phyloP scores from a whole-genome alignment of 1,140 invertebrate genomes.

The Nixonia krombeini region DNA sequence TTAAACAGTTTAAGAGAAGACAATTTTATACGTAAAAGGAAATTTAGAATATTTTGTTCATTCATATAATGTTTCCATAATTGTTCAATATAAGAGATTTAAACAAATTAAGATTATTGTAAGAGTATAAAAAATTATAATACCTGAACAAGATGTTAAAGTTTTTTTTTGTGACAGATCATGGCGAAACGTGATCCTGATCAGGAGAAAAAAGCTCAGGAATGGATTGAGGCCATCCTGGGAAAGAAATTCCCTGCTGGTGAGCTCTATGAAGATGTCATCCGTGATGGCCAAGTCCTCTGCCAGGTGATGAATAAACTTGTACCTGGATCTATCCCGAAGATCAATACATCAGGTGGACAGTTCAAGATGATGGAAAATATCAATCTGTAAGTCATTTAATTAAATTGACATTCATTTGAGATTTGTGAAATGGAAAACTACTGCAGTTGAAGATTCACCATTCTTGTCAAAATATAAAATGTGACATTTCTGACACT shows the following conservation, averaged over 20 bases:
- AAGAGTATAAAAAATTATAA: too few relatives aligned
- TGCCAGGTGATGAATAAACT: constrained; percentile 91
- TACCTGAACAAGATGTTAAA: too few relatives aligned
- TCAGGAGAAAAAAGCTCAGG: constrained; percentile 85
- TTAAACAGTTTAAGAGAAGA: neutral
- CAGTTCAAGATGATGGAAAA: constrained; percentile 98
- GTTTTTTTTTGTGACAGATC: constrained; percentile 76
- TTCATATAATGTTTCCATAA: too few relatives aligned
- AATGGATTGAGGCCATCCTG: constrained; percentile 89
- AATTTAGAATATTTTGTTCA: too few relatives aligned
- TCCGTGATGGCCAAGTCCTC: constrained; percentile 86
- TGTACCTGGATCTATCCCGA: constrained; percentile 84
- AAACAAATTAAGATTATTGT: too few relatives aligned
- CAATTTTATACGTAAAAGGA: neutral
- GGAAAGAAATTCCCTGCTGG: constrained; percentile 83
- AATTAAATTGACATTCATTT: neutral
- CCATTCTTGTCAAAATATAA: too few relatives aligned
- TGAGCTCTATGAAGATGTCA: constrained; percentile 80
- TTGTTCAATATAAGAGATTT: too few relatives aligned
- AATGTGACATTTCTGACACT: too few relatives aligned
- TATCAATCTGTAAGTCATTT: constrained; percentile 81
- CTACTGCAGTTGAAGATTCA: too few relatives aligned
- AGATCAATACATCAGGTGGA: constrained; percentile 87
- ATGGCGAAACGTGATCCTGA: constrained; percentile 87
- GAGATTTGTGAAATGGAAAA: constrained; percentile 1